Evolutionary conservation across 2,888 invertebrate species (phyloP).

Genomic region (Deilephila porcellus): DNA sequence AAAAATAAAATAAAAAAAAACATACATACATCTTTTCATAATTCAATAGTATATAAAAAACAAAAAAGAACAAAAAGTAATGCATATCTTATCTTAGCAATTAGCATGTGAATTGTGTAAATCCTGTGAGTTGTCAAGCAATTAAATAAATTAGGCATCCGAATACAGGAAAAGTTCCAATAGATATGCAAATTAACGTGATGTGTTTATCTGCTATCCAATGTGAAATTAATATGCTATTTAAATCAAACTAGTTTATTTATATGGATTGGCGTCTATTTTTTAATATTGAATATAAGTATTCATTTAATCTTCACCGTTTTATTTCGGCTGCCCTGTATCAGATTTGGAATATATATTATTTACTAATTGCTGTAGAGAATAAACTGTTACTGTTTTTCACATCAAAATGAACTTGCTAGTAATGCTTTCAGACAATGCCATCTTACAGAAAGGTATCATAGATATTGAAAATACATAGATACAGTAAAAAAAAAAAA

Average conservation of each 20-base stretch:
- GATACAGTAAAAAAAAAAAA: no score
- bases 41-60: no score
- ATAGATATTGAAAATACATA: no score
- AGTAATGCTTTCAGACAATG: no score
- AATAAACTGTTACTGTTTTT: no score
- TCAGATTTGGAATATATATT: no score
- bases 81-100: background rate
- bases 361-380: no score
- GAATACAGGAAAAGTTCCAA: background rate
- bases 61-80: no score
- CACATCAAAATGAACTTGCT: no score
- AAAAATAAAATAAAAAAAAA: no score
- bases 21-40: no score
- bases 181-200: background rate
- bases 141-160: background rate
- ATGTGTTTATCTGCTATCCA: background rate
- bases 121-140: background rate
- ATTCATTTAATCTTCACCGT: background rate
- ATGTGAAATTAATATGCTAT: constrained; percentile 13
- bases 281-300: background rate
- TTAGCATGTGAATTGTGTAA: background rate
- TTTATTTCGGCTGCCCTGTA: background rate
- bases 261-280: background rate
- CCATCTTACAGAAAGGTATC: no score
- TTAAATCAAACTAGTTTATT: constrained; percentile 6